Base-by-base conservation (phyloP, 2,888 invertebrate species). In the Portevinia maculata region DNA sequence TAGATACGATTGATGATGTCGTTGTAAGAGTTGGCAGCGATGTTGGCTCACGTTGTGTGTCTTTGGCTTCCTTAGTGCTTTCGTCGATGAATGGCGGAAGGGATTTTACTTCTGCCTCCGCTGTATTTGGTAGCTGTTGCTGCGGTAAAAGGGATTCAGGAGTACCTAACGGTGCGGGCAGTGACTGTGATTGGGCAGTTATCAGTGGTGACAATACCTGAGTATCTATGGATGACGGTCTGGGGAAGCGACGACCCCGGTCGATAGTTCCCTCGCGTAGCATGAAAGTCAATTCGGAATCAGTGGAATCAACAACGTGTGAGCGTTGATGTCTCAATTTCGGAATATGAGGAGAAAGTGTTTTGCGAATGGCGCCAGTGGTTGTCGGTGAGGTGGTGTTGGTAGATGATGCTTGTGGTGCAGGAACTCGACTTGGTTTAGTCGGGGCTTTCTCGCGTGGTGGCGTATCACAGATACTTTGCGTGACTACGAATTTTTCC, bases 371-470 rank as follows among this genome's bases (percentile, higher is more conserved):
- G 48, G 86, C 85, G 59, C 86, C 86, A 60, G 85, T 86, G 64
- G 75, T 85, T 62, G 86, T 85, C 21, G 79, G 32, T 24, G 78
- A 69, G 21, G 57, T 85, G 67, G 9, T 44, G 44, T 15, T 15
- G 39, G 39, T 39, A 39, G 73, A 41, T 9, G 59, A 32, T 41
- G 70, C 17, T 55, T 53, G 67, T 59, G 55, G 44, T 46, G 52
- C 60, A 34, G 76, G 67, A 39, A 86, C 85, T 37, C 89, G 88
- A 69, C 88, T 89, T 50, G 90, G 90, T 84, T 89, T 89, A 1
- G 89, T 86, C 17, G 90, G 90, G 7, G 90, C 90, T 71, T 88
- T 87, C 69, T 90, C 90, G 46, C 86, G 86, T n/a, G 90, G 90
- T 79, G 90, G 90, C 44, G 89, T 90, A 84, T 90, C 90, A 75